Conservation (phyloP, 2,888 invertebrate species). For the Notocelia uddmanniana region DNA sequence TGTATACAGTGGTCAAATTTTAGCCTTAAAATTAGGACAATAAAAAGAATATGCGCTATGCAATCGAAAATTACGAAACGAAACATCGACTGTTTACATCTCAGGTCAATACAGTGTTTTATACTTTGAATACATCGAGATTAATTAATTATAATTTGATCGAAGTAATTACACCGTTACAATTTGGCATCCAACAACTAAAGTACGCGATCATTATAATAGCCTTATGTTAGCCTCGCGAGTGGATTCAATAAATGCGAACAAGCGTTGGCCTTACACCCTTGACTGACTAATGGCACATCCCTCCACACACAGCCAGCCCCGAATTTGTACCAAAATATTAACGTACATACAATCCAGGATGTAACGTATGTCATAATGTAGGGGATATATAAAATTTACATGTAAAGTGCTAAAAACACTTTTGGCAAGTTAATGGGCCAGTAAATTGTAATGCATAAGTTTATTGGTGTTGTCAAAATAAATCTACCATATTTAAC, state of each 20-base stretch:
- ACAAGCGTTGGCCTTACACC: conserved; percentile 65
- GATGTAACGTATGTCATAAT: conserved; percentile 31
- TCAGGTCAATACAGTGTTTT: conserved; percentile 62
- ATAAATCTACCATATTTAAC: conserved; percentile 18
- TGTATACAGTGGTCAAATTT: conserved; percentile 72
- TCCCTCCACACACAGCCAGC: conserved; percentile 41
- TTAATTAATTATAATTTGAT: conserved; percentile 45
- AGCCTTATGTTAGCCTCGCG: conserved; percentile 73
- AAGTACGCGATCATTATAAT: conserved; percentile 52
- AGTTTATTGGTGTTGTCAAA: conserved; percentile 2
- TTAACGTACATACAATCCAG: conserved; percentile 24
- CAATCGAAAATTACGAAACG: conserved; percentile 63
- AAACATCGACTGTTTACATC: conserved; percentile 57
- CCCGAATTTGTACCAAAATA: conserved; percentile 40
- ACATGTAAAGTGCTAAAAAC: conserved; percentile 9
- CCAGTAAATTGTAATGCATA: conserved; percentile 8
- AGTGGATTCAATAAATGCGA: conserved; percentile 72
- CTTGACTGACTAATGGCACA: conserved; percentile 54
- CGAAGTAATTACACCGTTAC: conserved; percentile 62
- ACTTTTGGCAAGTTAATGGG: conserved; percentile 16
- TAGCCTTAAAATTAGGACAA: conserved; percentile 57
- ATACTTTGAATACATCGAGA: conserved; percentile 41
- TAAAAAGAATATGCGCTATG: conserved; percentile 68
- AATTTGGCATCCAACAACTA: conserved; percentile 82
- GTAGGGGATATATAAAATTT: conserved; percentile 25